Conservation (phyloP, 2,113 vertebrate genomes). For the Paradoxurus hermaphroditus region DNA sequence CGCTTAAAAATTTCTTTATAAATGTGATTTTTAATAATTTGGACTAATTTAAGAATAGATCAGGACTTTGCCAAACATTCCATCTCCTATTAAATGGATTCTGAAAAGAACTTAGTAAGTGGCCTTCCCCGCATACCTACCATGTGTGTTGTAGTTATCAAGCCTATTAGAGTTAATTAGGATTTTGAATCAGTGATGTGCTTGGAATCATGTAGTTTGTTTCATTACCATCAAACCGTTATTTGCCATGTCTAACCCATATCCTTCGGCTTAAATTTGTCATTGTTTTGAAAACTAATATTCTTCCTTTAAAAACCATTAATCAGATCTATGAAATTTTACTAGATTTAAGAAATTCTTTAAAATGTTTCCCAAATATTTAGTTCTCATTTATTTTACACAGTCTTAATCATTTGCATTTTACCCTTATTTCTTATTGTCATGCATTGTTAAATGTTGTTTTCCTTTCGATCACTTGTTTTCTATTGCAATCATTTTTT, state of each 20-base stretch:
- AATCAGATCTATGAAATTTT: neutral
- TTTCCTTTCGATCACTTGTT: neutral
- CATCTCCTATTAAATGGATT: neutral
- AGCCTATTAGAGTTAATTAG: neutral
- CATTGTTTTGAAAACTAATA: slow-evolving; percentile 32
- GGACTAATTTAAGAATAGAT: neutral
- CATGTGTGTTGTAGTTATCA: neutral
- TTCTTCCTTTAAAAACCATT: neutral
- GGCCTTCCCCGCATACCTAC: neutral
- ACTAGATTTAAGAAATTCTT: neutral
- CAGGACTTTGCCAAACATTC: neutral
- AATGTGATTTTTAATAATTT: slow-evolving; percentile 27
- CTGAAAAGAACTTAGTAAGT: neutral
- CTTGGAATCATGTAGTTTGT: neutral
- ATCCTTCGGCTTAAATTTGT: slow-evolving; percentile 7
- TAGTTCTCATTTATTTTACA: neutral
- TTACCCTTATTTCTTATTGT: neutral
- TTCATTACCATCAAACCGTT: neutral
- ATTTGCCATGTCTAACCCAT: neutral
- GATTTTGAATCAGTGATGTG: neutral
- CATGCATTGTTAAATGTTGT: neutral
- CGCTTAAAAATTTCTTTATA: neutral
- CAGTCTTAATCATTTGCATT: neutral
- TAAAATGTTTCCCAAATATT: neutral
- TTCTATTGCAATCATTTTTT: neutral